phyloP scores from a whole-genome alignment of 2,113 vertebrate species.

The Ascaphus truei region DNA sequence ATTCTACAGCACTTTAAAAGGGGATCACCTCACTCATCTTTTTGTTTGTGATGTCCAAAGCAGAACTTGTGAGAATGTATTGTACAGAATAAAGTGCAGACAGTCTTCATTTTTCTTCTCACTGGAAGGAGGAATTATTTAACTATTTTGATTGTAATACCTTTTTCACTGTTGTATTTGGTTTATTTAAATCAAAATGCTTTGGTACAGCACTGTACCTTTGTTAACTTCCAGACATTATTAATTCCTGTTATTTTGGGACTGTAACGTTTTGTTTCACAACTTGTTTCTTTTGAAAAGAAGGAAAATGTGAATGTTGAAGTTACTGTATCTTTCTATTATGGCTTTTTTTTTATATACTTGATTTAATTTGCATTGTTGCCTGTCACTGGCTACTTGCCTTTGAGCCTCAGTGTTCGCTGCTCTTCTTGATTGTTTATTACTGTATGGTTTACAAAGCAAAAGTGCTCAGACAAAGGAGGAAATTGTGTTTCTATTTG shows the following conservation, averaged over 20 bases:
- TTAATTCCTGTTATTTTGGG: background rate
- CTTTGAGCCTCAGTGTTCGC: background rate
- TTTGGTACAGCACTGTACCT: constrained; percentile 6
- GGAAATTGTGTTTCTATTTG: background rate
- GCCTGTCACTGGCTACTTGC: background rate
- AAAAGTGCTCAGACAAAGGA: background rate
- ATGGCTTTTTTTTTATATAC: constrained; percentile 13
- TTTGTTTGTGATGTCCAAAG: background rate
- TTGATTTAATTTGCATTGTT: background rate
- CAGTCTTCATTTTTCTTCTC: background rate
- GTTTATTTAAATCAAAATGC: background rate
- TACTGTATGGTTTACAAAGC: background rate
- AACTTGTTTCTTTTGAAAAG: background rate
- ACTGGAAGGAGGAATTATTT: background rate
- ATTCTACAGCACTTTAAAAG: constrained; percentile 1
- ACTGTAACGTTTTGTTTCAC: background rate
- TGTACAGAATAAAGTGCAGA: background rate
- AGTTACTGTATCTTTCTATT: background rate
- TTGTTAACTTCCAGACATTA: constrained; percentile 7
- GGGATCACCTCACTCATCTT: background rate
- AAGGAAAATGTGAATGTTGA: constrained; percentile 23
- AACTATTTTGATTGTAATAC: constrained; percentile 21
- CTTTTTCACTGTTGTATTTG: background rate
- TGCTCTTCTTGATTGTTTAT: background rate
- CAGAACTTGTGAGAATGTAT: background rate